phyloP scores from a whole-genome alignment of 2,888 invertebrate species.

The Drosophila nigricruria region DNA sequence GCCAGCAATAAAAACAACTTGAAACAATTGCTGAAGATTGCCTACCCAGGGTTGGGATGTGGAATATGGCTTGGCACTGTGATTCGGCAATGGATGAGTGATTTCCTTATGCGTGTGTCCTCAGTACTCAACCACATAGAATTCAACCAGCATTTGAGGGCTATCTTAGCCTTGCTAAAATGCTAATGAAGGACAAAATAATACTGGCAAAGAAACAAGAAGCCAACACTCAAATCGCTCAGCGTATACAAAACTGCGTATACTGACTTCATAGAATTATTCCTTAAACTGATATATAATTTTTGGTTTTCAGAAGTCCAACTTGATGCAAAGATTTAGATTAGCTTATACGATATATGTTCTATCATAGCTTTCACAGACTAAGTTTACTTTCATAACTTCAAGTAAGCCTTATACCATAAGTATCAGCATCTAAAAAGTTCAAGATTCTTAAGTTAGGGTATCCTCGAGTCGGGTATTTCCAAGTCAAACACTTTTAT shows the following conservation, averaged over 20 bases:
- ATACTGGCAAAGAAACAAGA: background rate
- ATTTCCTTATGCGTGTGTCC: slow-evolving; percentile 33
- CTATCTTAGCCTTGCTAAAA: slow-evolving; percentile 32
- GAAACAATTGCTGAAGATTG: slow-evolving; percentile 59
- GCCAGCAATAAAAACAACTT: slow-evolving; percentile 53
- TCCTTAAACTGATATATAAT: background rate
- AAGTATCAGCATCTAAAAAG: background rate
- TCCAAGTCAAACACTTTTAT: background rate
- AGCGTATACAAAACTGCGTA: background rate
- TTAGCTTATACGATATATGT: too few relatives aligned
- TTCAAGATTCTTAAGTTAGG: background rate
- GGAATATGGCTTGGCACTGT: slow-evolving; percentile 6
- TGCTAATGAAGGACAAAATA: slow-evolving; percentile 17
- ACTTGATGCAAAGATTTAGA: too few relatives aligned
- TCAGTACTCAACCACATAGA: slow-evolving; percentile 8
- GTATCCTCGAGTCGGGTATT: background rate
- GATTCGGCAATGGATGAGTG: slow-evolving; percentile 31
- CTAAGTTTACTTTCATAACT: too few relatives aligned
- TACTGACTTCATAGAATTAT: too few relatives aligned
- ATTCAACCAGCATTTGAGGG: slow-evolving; percentile 4
- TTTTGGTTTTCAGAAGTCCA: too few relatives aligned
- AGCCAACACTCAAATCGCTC: background rate
- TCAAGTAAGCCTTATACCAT: too few relatives aligned
- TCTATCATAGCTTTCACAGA: too few relatives aligned
- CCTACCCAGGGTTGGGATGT: slow-evolving; percentile 23